A percentile compares a stretch with the other conserved stretches of the same genome.
Evolutionary conservation across 2,888 invertebrate species (phyloP).

Genomic region (Drosophila neonasuta): DNA sequence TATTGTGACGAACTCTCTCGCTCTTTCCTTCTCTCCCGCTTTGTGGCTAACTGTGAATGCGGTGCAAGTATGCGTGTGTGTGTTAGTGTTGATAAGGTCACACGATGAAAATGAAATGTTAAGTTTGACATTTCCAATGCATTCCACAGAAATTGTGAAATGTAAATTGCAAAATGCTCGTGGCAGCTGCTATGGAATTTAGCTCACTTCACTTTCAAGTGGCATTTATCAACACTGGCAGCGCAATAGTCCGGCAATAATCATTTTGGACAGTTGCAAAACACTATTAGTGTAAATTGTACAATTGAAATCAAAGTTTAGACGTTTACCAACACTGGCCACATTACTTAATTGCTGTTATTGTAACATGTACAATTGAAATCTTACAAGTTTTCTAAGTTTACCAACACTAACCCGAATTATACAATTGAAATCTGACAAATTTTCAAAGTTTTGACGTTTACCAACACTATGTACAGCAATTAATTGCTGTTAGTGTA

Average conservation of each 20-base stretch:
- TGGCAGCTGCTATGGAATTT: not conserved
- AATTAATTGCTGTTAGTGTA: too few species aligned
- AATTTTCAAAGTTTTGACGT: too few species aligned
- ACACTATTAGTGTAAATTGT: too few species aligned
- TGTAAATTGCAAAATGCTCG: conserved; percentile 1
- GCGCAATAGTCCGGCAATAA: not conserved
- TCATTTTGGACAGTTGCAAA: too few species aligned
- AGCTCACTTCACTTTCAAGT: not conserved
- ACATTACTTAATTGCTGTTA: too few species aligned
- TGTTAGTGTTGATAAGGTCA: conserved; percentile 26
- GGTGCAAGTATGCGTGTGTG: not conserved
- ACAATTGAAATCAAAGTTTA: too few species aligned
- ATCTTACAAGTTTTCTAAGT: not conserved
- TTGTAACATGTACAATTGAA: too few species aligned
- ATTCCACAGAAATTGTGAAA: conserved; percentile 3
- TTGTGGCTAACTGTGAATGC: conserved; percentile 6
- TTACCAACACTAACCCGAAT: not conserved
- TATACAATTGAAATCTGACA: too few species aligned
- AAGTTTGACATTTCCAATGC: conserved; percentile 14
- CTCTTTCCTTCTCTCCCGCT: not conserved
- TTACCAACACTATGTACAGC: too few species aligned
- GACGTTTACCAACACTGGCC: too few species aligned
- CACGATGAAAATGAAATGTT: conserved; percentile 10
- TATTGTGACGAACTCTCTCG: conserved; percentile 25
- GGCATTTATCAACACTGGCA: conserved; percentile 1